Evolutionary conservation across 2,113 vertebrate species (phyloP).

Genomic region (Lycocorax pyrrhopterus): DNA sequence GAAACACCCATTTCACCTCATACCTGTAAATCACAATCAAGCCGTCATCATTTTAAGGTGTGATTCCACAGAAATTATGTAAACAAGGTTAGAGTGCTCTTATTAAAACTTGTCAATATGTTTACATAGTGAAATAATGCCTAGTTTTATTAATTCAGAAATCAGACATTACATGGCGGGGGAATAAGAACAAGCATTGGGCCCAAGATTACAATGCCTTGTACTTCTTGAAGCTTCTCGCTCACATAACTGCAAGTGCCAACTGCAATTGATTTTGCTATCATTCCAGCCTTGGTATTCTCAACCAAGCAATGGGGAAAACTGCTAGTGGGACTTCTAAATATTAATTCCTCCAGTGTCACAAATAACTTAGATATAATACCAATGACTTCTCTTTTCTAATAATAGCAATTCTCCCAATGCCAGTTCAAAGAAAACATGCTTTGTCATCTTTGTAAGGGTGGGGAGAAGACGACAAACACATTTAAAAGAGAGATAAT

Average conservation of each 20-base stretch:
- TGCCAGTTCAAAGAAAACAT: background rate
- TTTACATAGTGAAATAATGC: background rate
- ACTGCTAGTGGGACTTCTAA: background rate
- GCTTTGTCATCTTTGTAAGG: constrained; percentile 44
- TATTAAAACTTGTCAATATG: background rate
- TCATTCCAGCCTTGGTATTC: background rate
- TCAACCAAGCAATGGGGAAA: background rate
- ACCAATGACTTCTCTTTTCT: background rate
- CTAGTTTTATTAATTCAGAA: background rate
- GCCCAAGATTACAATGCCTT: background rate
- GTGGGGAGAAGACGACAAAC: background rate
- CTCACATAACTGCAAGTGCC: background rate
- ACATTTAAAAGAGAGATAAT: constrained; percentile 7
- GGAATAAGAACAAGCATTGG: background rate
- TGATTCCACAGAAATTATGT: background rate
- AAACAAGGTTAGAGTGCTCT: background rate
- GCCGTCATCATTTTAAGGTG: background rate
- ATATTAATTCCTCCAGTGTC: background rate
- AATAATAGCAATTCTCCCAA: background rate
- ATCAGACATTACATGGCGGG: background rate
- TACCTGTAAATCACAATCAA: background rate
- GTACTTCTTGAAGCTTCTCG: background rate
- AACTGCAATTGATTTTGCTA: background rate
- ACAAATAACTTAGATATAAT: background rate
- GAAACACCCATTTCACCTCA: background rate